Evolutionary conservation across 2,888 invertebrate species (phyloP), one percentile per base, ranked within the genome.

Genomic region (Watsonalla cultraria): DNA sequence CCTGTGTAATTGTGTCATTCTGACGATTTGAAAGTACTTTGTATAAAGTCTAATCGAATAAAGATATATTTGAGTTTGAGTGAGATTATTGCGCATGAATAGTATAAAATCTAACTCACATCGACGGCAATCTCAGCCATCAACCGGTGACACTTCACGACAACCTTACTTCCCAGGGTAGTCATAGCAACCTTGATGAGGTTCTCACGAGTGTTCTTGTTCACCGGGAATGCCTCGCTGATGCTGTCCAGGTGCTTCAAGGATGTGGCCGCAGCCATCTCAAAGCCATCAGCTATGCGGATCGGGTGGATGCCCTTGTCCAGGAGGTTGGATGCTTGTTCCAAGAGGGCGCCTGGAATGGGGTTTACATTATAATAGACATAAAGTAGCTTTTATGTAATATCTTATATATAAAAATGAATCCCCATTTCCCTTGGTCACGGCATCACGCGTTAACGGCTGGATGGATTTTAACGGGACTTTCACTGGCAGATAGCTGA

Each of bases 291-390:
- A 6, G 99, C 99, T 68, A 99, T 98, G 68, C 99, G 95, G 71
- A 99, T 98, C 0, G 99, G 99, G 84, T 99, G 99, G 78, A 99
- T 98, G 46, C 99, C 99, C 72, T 97, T 96, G 89, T 99, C 99
- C 5, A 99, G 83, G 9, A 99, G 87, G 60, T 93, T 92, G 68
- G 98, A 97, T 0, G 99, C 99, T 82, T 99, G 98, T 77, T 99
- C 99, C 54, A 99, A 82, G 2, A 99, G 92, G 2, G 99, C 98
- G 50, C 98, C 97, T 92, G 68, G 9, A 54, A 33, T 47, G 52
- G 49, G 24, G 37, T 39, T 37, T 37, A 24, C 24, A 24, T 24
- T 1, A n/a, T 7, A n/a, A 5, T n/a, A n/a, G n/a, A n/a, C n/a
- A n/a, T n/a, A n/a, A n/a, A n/a, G n/a, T n/a, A n/a, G n/a, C n/a